A percentile compares a stretch with the other conserved stretches of the same genome.
Conservation (phyloP, 2,888 invertebrate species). For the Campoplex capitator region DNA sequence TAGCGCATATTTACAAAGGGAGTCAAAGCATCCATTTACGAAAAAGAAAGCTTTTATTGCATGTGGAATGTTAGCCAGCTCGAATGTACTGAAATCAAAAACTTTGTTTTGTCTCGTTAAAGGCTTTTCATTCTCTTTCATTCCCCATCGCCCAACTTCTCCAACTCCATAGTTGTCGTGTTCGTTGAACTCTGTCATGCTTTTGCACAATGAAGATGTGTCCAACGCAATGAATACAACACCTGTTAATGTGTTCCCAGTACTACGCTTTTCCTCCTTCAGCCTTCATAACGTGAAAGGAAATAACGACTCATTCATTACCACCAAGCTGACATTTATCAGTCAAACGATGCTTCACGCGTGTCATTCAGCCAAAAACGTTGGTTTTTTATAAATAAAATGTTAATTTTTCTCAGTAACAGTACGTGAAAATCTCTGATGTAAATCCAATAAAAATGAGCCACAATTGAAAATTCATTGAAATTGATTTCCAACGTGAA, state of each 20-base stretch:
- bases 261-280: background rate
- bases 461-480: background rate
- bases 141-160: conserved; percentile 5
- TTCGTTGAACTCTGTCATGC: conserved; percentile 45
- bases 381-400: background rate
- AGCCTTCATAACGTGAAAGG: conserved; percentile 20
- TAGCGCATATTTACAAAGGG: background rate
- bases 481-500: background rate
- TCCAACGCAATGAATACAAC: conserved; percentile 5
- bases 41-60: conserved; percentile 26
- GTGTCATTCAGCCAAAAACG: background rate
- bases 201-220: background rate
- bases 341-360: background rate
- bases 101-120: conserved; percentile 43
- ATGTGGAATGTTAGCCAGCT: conserved; percentile 47
- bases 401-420: background rate
- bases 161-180: conserved; percentile 54
- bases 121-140: conserved; percentile 30
- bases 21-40: background rate
- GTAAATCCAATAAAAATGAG: background rate
- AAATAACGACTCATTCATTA: conserved; percentile 57
- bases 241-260: background rate
- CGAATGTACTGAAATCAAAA: conserved; percentile 40
- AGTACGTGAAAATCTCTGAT: background rate
- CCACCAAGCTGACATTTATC: conserved; percentile 37